Evolutionary conservation across 2,888 invertebrate species (phyloP), one percentile per base, ranked within the genome.

Genomic region (Conus canariensis): DNA sequence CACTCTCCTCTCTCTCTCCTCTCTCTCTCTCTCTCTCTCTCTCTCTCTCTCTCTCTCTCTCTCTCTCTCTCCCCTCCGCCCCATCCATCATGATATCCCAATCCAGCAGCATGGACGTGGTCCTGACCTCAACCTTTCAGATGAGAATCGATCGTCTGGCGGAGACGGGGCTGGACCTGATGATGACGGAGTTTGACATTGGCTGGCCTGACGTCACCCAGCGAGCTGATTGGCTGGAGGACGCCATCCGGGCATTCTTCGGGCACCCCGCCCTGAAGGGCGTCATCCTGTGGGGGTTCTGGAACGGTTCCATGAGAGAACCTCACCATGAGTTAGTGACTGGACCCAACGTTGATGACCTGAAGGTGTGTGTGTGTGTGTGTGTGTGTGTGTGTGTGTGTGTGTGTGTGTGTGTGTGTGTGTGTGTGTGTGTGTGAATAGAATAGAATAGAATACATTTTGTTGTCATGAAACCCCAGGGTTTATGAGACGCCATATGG

Each of bases 211-310:
- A 89, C 12, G 85, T n/a, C 25, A 64, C 60, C 58, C 45, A 89
- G 70, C 89, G 89, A 6, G 89, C 89, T 67, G 89, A 89, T 67
- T 89, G 89, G 89, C 88, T 91, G 70, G 93, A 93, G 80, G 90
- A 88, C 14, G 90, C 91, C 19, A 80, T 92, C 16, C 86, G 93
- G 12, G 77, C 91, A 4, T 90, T 91, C 59, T 93, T 91, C 90
- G 90, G 92, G 16, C 92, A 93, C 64, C 92, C 92, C 7, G 82
- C 90, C 8, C 87, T 93, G 10, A 80, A 91, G n/a, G 93, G 93
- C 3, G 87, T 92, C 45, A 86, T 91, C 1, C 67, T 92, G n/a
- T 93, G 92, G 93, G 92, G 91, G 0, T 92, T 93, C 90, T 92
- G 92, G 92, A 90, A 91, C 67, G 82, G 87, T 25, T 87, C 30